A percentile compares a stretch with the other conserved stretches of the same genome.
These are phyloP conservation scores for Pteronotus mesoamericanus DNA, from an alignment of 2,797 vertebrate genomes.

Conservation along the genomic window DNA sequence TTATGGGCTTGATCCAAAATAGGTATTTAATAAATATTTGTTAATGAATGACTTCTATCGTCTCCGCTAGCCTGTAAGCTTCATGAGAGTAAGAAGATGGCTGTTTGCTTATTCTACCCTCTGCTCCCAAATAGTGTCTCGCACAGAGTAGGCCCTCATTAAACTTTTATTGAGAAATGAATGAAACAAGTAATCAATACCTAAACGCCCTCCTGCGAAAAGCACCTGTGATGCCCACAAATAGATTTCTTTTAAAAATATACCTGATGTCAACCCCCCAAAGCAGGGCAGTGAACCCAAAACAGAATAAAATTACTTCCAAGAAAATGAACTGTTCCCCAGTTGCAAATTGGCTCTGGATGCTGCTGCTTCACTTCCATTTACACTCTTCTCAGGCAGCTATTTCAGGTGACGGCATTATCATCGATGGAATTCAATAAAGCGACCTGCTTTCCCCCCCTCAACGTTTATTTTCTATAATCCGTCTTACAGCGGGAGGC, in stretches of 20 bases:
- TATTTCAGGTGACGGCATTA: constrained; percentile 65
- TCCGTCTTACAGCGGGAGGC: constrained; percentile 76
- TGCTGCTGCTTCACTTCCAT: constrained; percentile 28
- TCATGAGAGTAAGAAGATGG: background rate
- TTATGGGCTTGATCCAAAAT: background rate
- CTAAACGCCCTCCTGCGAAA: background rate
- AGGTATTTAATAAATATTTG: background rate
- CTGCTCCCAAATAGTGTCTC: background rate
- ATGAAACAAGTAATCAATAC: background rate
- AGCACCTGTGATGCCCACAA: background rate
- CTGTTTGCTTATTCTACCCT: background rate
- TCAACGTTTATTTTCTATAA: constrained; percentile 76
- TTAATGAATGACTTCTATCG: background rate
- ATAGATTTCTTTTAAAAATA: background rate
- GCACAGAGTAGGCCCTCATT: background rate
- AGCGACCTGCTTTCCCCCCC: constrained; percentile 28
- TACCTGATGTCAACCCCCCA: constrained; percentile 1
- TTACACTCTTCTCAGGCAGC: constrained; percentile 59
- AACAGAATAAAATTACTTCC: constrained; percentile 47
- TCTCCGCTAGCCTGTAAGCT: background rate
- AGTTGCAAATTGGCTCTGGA: constrained; percentile 34
- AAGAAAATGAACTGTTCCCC: constrained; percentile 43
- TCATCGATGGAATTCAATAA: constrained; percentile 70
- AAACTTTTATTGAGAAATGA: background rate
- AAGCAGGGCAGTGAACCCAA: constrained; percentile 57